Evolutionary conservation across 1,140 invertebrate genomes (phyloP).

Genomic region (Euschistus heros): DNA sequence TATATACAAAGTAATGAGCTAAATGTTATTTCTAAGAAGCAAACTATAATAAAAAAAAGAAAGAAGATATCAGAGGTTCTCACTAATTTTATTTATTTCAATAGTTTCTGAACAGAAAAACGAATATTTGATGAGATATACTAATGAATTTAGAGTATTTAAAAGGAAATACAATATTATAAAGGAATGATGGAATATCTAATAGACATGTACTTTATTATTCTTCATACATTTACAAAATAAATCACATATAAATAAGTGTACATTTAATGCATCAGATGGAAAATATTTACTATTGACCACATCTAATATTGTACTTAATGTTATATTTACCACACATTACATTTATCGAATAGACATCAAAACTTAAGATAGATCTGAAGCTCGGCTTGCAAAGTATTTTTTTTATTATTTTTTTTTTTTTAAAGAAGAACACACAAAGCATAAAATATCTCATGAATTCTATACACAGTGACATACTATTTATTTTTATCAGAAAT

Average conservation of each 20-base stretch:
- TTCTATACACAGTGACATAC: neutral
- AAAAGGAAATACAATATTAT: too few species aligned
- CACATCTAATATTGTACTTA: constrained; percentile 6
- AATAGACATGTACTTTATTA: constrained; percentile 6
- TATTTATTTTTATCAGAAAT: constrained; percentile 5
- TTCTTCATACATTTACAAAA: constrained; percentile 11
- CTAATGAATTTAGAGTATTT: too few species aligned
- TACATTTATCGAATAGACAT: constrained; percentile 16
- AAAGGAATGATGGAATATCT: neutral
- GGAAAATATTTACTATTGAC: constrained; percentile 1
- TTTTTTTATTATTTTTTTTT: neutral
- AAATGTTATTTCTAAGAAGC: too few species aligned
- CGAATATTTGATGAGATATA: too few species aligned
- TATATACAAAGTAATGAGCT: too few species aligned
- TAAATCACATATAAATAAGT: constrained; percentile 14
- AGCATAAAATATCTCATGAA: constrained; percentile 1
- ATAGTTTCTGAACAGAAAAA: too few species aligned
- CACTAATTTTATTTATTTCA: too few species aligned
- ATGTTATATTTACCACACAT: constrained; percentile 16
- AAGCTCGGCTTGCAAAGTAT: constrained; percentile 7
- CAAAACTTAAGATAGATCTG: constrained; percentile 9
- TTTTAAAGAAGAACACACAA: constrained; percentile 19
- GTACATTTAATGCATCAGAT: neutral
- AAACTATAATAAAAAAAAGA: too few species aligned
- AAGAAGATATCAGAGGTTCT: too few species aligned